phyloP scores from a whole-genome alignment of 30 jellyfish, hydroid and myxozoan species.

The Hydractinia echinata region DNA sequence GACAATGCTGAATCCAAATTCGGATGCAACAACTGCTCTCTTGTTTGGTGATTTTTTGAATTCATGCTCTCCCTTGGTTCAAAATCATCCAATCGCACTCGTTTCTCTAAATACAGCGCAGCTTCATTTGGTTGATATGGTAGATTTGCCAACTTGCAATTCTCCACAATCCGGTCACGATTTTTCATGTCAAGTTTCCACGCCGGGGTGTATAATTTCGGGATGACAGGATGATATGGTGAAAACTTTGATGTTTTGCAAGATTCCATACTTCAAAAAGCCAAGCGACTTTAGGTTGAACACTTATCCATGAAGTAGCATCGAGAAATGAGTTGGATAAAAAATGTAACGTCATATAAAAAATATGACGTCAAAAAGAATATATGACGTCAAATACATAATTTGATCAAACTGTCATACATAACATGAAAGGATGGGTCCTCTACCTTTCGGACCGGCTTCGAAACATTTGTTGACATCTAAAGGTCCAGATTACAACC shows the following conservation, averaged over 20 bases:
- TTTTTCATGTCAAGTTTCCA: slow-evolving; percentile 82
- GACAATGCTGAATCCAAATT: slow-evolving; percentile 64
- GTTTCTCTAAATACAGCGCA: slow-evolving; percentile 51
- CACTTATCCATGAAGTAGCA: too few relatives aligned
- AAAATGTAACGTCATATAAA: too few relatives aligned
- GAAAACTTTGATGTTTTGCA: slow-evolving; percentile 44
- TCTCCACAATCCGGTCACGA: slow-evolving; percentile 67
- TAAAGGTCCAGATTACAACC: slow-evolving; percentile 50
- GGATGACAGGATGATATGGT: slow-evolving; percentile 80
- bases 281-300: too few relatives aligned
- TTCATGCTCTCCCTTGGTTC: slow-evolving; percentile 45
- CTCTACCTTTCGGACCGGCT: slow-evolving; percentile 57
- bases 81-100: slow-evolving; percentile 34
- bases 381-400: too few relatives aligned
- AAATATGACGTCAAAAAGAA: too few relatives aligned
- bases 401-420: too few relatives aligned
- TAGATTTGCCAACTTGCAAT: slow-evolving; percentile 64
- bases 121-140: slow-evolving; percentile 72
- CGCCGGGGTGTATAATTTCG: slow-evolving; percentile 82
- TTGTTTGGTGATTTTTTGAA: slow-evolving; percentile 31
- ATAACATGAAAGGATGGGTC: slow-evolving; percentile 32
- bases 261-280: not conserved
- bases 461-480: slow-evolving; percentile 52
- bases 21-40: slow-evolving; percentile 60
- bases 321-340: too few relatives aligned